These are phyloP conservation scores for Andricus curvator DNA, from an alignment of 2,888 invertebrate species.

Conservation along the genomic window DNA sequence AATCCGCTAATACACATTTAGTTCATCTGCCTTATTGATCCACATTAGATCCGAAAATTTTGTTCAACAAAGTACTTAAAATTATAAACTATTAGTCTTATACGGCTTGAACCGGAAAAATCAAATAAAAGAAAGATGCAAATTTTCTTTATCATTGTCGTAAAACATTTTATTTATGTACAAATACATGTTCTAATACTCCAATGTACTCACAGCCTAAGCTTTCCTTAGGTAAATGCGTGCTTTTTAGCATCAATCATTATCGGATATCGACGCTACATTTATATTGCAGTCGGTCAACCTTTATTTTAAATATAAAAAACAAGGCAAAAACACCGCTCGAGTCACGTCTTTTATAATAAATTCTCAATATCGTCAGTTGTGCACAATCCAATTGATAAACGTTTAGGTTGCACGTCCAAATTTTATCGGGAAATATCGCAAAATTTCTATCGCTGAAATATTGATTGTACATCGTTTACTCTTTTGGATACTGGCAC, in stretches of 20 bases:
- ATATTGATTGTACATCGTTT: not conserved
- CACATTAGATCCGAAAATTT: no score
- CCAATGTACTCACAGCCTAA: slow-evolving; percentile 77
- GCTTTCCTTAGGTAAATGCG: slow-evolving; percentile 76
- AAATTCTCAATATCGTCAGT: not conserved
- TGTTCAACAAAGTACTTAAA: no score
- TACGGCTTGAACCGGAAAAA: no score
- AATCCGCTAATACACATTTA: no score
- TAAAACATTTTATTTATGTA: slow-evolving; percentile 76
- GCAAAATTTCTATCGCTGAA: not conserved
- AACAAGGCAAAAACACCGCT: slow-evolving; percentile 8
- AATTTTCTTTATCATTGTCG: slow-evolving; percentile 51
- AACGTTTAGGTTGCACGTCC: not conserved
- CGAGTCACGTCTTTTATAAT: not conserved
- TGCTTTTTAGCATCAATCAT: slow-evolving; percentile 56
- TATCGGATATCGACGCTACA: slow-evolving; percentile 8
- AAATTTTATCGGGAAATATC: slow-evolving; percentile 12
- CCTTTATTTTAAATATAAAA: slow-evolving; percentile 4
- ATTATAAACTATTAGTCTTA: no score
- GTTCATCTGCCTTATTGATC: no score
- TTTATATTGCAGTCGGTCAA: slow-evolving; percentile 7
- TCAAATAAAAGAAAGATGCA: not conserved
- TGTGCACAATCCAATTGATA: not conserved
- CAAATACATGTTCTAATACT: slow-evolving; percentile 75
- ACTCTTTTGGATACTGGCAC: not conserved